These are phyloP conservation scores for Epinotia demarniana DNA, from an alignment of 2,888 invertebrate genomes.

Conservation along the genomic window DNA sequence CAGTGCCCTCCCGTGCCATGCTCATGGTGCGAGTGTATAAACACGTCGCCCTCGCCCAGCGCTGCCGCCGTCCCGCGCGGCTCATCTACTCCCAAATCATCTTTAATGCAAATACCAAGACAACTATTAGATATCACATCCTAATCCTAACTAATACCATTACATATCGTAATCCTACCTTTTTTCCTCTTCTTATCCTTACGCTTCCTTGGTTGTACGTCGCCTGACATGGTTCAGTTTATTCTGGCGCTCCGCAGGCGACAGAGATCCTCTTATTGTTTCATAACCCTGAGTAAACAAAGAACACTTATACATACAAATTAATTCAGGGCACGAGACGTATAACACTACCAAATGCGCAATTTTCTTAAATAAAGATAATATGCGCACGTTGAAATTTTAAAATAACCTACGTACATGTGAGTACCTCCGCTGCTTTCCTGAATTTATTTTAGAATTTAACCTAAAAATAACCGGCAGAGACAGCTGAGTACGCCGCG, in stretches of 20 bases:
- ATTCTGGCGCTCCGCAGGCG: conserved; percentile 75
- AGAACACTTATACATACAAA: conserved; percentile 64
- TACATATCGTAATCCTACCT: conserved; percentile 80
- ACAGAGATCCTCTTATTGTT: conserved; percentile 75
- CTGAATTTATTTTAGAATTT: conserved; percentile 82
- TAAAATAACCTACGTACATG: conserved; percentile 81
- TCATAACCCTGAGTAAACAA: conserved; percentile 83
- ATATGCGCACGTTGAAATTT: conserved; percentile 73
- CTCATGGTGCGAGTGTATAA: conserved; percentile 91
- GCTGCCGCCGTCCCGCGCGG: conserved; percentile 78
- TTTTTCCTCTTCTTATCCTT: conserved; percentile 93
- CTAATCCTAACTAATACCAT: conserved; percentile 34
- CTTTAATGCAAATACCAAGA: conserved; percentile 58
- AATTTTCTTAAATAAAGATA: conserved; percentile 72
- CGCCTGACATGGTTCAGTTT: conserved; percentile 90
- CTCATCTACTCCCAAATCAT: conserved; percentile 78
- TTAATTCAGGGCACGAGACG: conserved; percentile 56
- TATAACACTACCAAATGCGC: conserved; percentile 72
- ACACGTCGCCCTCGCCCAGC: conserved; percentile 87
- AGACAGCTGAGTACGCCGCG: conserved; percentile 71
- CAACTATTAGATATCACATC: conserved; percentile 29
- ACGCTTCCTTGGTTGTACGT: conserved; percentile 93
- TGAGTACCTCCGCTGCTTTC: conserved; percentile 72
- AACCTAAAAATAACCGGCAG: conserved; percentile 83
- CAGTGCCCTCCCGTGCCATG: conserved; percentile 92